Conservation (phyloP, 2,888 invertebrate genomes). For the Melikaiella ostensackeni region DNA sequence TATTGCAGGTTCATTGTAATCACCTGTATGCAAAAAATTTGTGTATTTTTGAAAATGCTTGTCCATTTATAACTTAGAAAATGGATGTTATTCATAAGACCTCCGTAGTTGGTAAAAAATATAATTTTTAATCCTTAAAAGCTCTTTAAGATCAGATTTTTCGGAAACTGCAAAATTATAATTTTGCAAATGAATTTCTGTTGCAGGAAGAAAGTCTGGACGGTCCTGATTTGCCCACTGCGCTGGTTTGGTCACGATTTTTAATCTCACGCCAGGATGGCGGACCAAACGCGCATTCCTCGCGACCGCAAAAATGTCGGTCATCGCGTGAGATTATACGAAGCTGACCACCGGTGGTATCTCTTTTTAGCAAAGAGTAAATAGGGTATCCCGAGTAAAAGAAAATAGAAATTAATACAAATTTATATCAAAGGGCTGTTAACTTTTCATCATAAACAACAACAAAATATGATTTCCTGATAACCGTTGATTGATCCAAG, state of each 20-base stretch:
- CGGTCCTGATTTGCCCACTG: not conserved
- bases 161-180: not conserved
- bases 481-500: not conserved
- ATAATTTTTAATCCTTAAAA: not conserved
- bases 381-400: not conserved
- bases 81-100: no score
- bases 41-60: no score
- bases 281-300: conserved; percentile 56
- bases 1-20: no score
- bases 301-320: conserved; percentile 65
- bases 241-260: conserved; percentile 51
- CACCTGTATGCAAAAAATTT: no score
- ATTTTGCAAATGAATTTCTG: not conserved
- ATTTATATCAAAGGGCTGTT: not conserved
- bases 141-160: not conserved
- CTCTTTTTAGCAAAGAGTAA: conserved; percentile 8
- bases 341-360: conserved; percentile 39
- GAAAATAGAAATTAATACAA: not conserved
- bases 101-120: no score
- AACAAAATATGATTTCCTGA: not conserved
- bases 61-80: no score
- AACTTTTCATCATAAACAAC: not conserved
- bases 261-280: conserved; percentile 56
- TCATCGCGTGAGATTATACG: conserved; percentile 56
- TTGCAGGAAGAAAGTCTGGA: conserved; percentile 1